Conservation (phyloP, 1,140 invertebrate species). For the Stenopsyche tienmushanensis region DNA sequence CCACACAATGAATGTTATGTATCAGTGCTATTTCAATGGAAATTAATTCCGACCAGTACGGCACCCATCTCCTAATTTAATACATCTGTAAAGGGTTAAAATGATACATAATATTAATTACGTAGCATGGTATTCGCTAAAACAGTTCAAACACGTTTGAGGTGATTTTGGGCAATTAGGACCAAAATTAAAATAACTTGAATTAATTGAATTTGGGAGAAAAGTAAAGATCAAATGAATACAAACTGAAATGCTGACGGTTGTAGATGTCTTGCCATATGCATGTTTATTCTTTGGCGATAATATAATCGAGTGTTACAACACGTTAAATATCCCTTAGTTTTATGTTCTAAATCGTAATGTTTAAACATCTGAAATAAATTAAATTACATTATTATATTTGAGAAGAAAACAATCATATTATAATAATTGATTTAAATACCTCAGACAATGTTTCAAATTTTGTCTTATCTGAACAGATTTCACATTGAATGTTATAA, state of each 20-base stretch:
- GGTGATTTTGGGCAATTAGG: too few relatives aligned
- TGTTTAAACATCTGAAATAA: slow-evolving; percentile 35
- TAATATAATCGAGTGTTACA: slow-evolving; percentile 30
- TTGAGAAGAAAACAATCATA: too few relatives aligned
- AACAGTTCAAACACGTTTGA: too few relatives aligned
- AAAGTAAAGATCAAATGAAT: not conserved
- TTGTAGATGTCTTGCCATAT: slow-evolving; percentile 36
- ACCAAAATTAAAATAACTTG: too few relatives aligned
- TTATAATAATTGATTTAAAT: slow-evolving; percentile 9
- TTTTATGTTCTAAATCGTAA: slow-evolving; percentile 19
- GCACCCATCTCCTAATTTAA: too few relatives aligned
- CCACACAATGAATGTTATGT: too few relatives aligned
- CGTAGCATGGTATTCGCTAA: too few relatives aligned
- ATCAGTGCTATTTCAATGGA: too few relatives aligned
- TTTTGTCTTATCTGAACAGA: slow-evolving; percentile 16
- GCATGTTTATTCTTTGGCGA: slow-evolving; percentile 25
- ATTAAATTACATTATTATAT: not conserved
- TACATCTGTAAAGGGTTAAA: too few relatives aligned
- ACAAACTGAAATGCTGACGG: slow-evolving; percentile 35
- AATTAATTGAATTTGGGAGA: too few relatives aligned
- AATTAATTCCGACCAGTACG: too few relatives aligned
- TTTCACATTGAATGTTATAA: slow-evolving; percentile 30
- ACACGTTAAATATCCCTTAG: slow-evolving; percentile 34
- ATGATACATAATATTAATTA: too few relatives aligned
- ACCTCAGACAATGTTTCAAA: slow-evolving; percentile 19